Evolutionary conservation across 2,888 invertebrate genomes (phyloP), one percentile per base, ranked within the genome.

Genomic region (Malthinus seriepunctatus): DNA sequence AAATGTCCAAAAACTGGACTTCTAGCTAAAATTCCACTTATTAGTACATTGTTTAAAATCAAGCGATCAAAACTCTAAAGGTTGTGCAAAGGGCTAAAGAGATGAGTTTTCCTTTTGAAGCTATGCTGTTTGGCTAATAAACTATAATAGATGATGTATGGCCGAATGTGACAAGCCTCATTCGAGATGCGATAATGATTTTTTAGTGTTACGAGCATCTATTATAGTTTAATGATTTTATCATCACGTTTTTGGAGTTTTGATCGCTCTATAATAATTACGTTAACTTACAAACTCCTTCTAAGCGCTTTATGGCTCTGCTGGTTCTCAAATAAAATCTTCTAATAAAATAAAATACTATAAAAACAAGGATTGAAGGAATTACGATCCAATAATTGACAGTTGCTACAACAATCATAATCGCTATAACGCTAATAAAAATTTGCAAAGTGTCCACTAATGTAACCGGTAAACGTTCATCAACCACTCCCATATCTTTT

Each of bases 1-100:
- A 95, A 84, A 75, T 95, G 93, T 0, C 93, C 90, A 76, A 94
- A 94, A 0, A 96, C 90, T 0, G 96, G 95, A 79, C 93, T 93
- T 83, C 82, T 78, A 81, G 88, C 92, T 91, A 79, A 39, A 72
- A 69, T 39, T 56, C 58, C 49, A 39, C 10, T 56, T 34, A 44
- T 10, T n/a, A n/a, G n/a, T n/a, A n/a, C n/a, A 33, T n/a, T 47
- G 7, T 42, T 46, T 38, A 4, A 44, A 3, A 38, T 10, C 11
- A 56, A 7, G 8, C n/a, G n/a, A n/a, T n/a, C n/a, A n/a, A n/a
- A n/a, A n/a, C n/a, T n/a, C n/a, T n/a, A n/a, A n/a, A n/a, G n/a
- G n/a, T n/a, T n/a, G n/a, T n/a, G n/a, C n/a, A n/a, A n/a, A n/a
- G n/a, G n/a, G n/a, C n/a, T n/a, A n/a, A n/a, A n/a, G n/a, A n/a